Conservation (phyloP, 2,113 vertebrate species). For the Vulpes ferrilata region DNA sequence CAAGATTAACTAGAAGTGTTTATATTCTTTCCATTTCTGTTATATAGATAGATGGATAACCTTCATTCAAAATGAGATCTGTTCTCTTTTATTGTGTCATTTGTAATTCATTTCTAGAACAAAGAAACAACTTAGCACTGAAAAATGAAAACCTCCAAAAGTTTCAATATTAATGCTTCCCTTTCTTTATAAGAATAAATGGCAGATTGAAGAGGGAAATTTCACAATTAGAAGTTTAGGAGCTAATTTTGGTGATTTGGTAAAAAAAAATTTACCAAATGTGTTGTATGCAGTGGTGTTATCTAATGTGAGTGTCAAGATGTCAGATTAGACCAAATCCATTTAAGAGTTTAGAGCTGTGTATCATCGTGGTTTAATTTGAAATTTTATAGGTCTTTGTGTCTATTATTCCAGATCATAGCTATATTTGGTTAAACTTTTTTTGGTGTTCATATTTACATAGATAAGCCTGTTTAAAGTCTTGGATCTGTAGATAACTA, state of each 20-base stretch:
- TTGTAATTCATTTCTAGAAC: constrained; percentile 80
- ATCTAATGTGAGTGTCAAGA: not conserved
- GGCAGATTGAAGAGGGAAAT: not conserved
- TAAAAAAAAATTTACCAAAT: constrained; percentile 38
- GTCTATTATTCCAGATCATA: constrained; percentile 26
- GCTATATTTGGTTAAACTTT: constrained; percentile 10
- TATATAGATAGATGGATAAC: constrained; percentile 83
- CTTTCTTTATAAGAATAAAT: constrained; percentile 8
- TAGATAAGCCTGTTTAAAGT: constrained; percentile 27
- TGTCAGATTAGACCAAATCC: not conserved
- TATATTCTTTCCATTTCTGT: constrained; percentile 85
- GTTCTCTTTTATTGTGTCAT: constrained; percentile 80
- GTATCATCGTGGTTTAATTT: not conserved
- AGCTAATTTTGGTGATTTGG: constrained; percentile 12
- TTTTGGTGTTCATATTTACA: not conserved
- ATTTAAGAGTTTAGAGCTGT: not conserved
- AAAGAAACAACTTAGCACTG: constrained; percentile 54
- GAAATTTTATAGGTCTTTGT: constrained; percentile 4
- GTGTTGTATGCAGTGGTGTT: not conserved
- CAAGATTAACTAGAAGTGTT: constrained; percentile 87
- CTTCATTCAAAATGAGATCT: constrained; percentile 86
- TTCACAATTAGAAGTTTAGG: not conserved
- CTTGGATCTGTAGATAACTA: constrained; percentile 1
- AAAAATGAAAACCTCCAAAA: constrained; percentile 67
- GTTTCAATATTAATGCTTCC: constrained; percentile 27